Conservation (phyloP, 2,797 vertebrate species). For the Diceros bicornis region DNA sequence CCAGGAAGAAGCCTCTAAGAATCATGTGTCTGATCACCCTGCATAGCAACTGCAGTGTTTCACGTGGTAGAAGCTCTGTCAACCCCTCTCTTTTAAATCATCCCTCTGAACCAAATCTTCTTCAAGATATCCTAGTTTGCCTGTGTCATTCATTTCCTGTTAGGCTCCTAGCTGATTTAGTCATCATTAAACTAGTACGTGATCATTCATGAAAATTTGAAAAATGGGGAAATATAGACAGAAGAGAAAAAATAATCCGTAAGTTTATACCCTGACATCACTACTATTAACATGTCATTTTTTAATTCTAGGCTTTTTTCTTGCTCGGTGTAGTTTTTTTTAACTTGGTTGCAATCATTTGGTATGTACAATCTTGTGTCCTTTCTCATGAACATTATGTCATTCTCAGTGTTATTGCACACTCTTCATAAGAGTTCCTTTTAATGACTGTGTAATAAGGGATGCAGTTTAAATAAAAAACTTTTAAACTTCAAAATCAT, state of each 20-base stretch:
- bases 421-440: not conserved
- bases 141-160: not conserved
- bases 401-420: not conserved
- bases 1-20: not conserved
- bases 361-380: not conserved
- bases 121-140: not conserved
- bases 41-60: not conserved
- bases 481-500: not conserved
- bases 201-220: slow-evolving; percentile 18
- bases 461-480: slow-evolving; percentile 21
- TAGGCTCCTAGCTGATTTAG: not conserved
- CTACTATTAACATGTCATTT: not conserved
- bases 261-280: not conserved
- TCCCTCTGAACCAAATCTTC: not conserved
- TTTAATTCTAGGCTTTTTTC: not conserved
- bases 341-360: slow-evolving; percentile 1
- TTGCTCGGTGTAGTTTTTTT: not conserved
- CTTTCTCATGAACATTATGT: not conserved
- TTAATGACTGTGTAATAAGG: not conserved
- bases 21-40: not conserved
- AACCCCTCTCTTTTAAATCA: not conserved
- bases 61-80: not conserved
- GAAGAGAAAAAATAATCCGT: not conserved
- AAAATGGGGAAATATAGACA: slow-evolving; percentile 46
- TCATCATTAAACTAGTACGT: not conserved